Base-by-base conservation (phyloP, 2,113 vertebrate genomes). In the Columba livia region DNA sequence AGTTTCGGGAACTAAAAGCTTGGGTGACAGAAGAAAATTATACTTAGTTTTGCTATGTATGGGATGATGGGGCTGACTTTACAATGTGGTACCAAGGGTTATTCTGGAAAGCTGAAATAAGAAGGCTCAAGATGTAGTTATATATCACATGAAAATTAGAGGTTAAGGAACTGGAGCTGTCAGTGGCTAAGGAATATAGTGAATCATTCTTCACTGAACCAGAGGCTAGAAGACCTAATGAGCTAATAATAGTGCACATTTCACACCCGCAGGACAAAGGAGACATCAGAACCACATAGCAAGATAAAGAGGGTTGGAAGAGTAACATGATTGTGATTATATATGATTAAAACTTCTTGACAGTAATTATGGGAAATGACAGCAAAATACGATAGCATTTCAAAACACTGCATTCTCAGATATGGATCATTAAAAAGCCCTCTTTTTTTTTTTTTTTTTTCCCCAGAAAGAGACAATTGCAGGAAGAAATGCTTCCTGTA, bases 91-190 rank as follows among this genome's bases (percentile, higher is more conserved):
- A 58, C 26, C 67, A 86, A 92, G 31, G 34, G 88, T 70, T 54
- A 88, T 84, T 91, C 48, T 79, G 48, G 69, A 79, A 96, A 36
- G 38, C 25, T 70, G 80, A 94, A 94, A 79, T 80, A 94, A 48
- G 56, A 83, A 91, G 85, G 73, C 26, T 20, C 73, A 91, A 95
- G 56, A 44, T 56, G 87, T 72, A 23, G 48, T 72, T 84, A 93
- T 92, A 86, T 74, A 92, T 94, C 72, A 81, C 81, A 40, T 56
- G 79, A 96, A 97, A 95, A 93, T 93, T 90, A 96, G 95, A 91
- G 50, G 75, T 88, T 97, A 96, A 97, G 62, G 70, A 91, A 96
- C 93, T 96, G 90, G 88, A 95, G 75, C 56, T 94, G 89, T 90
- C 82, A 94, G 78, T 91, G 84, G 31, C 34, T 65, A 95, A 96